These are phyloP conservation scores for Drosophila lacertosa DNA, from an alignment of 1,140 invertebrate species.

Conservation along the genomic window DNA sequence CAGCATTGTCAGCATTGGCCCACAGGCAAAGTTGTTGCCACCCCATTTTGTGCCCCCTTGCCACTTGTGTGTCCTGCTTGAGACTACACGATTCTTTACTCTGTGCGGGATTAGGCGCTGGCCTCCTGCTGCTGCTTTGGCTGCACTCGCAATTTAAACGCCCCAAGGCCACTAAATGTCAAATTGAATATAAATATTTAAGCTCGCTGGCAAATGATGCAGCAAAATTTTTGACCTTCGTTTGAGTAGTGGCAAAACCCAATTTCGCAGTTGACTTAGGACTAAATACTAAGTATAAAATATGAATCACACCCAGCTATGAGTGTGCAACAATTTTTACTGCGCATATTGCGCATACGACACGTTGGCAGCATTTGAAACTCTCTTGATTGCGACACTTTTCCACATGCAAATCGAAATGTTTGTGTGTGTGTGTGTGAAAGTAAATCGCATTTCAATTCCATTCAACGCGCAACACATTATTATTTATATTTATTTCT, in stretches of 20 bases:
- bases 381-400: slow-evolving; percentile 9
- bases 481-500: slow-evolving; percentile 46
- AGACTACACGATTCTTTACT: slow-evolving; percentile 18
- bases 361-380: slow-evolving; percentile 37
- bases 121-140: slow-evolving; percentile 22
- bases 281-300: slow-evolving; percentile 63
- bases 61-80: slow-evolving; percentile 10
- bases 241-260: slow-evolving; percentile 35
- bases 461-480: slow-evolving; percentile 51
- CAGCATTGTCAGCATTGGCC: slow-evolving; percentile 52
- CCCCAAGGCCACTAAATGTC: slow-evolving; percentile 64
- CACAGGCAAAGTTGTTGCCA: slow-evolving; percentile 13
- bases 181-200: slow-evolving; percentile 79
- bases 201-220: slow-evolving; percentile 58
- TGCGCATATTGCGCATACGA: slow-evolving; percentile 48
- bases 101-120: slow-evolving; percentile 33
- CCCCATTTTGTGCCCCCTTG: background rate
- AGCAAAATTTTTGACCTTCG: slow-evolving; percentile 49
- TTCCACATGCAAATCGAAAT: slow-evolving; percentile 2
- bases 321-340: slow-evolving; percentile 30
- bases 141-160: slow-evolving; percentile 29
- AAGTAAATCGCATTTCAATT: slow-evolving; percentile 33
- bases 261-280: slow-evolving; percentile 78
- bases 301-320: slow-evolving; percentile 55
- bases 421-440: slow-evolving; percentile 1